phyloP scores from a whole-genome alignment of 2,113 vertebrate genomes.

The Dicaeum eximium region DNA sequence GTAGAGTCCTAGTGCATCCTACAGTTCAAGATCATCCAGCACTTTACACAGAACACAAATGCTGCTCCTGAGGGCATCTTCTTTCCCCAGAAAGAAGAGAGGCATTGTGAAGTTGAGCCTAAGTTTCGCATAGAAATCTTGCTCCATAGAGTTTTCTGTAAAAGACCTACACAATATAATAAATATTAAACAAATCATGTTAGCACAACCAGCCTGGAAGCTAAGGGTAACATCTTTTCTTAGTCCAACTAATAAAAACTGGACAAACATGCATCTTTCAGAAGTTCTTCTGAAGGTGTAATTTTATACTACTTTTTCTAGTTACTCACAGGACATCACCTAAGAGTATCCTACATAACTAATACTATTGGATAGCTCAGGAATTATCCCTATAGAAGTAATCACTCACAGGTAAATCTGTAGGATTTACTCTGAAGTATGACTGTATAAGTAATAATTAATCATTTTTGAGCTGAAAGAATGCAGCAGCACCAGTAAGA shows the following conservation, averaged over 20 bases:
- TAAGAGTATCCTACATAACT: background rate
- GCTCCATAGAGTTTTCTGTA: background rate
- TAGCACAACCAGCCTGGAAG: background rate
- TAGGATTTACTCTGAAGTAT: background rate
- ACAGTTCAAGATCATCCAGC: background rate
- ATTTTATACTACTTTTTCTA: background rate
- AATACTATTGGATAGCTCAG: background rate
- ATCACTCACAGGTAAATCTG: background rate
- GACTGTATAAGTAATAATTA: background rate
- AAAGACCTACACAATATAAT: background rate
- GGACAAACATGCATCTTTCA: background rate
- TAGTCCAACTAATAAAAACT: background rate
- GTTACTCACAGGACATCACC: background rate
- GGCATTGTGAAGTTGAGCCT: background rate
- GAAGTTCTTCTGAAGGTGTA: background rate
- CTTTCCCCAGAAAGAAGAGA: background rate
- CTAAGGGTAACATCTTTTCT: background rate
- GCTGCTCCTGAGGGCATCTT: background rate
- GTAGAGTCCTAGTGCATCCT: background rate
- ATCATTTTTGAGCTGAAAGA: background rate
- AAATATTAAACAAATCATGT: background rate
- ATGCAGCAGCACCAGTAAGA: background rate
- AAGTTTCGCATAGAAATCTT: background rate
- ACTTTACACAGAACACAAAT: background rate
- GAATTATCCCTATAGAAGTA: background rate